Evolutionary conservation across 2,888 invertebrate species (phyloP), one percentile per base, ranked within the genome.

Genomic region (Galerucella nymphaeae): DNA sequence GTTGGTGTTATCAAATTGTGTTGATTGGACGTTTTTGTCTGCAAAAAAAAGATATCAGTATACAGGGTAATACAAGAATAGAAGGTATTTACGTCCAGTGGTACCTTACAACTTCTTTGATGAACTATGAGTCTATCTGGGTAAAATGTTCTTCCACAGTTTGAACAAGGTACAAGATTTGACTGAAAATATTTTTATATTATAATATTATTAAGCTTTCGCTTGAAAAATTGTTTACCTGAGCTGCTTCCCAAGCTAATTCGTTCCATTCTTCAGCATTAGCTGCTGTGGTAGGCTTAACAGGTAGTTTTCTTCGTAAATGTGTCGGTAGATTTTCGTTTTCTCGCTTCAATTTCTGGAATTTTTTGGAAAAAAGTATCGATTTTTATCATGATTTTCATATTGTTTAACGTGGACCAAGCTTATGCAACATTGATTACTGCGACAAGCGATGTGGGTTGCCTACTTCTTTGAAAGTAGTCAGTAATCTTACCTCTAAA

Each of bases 81-180:
- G 10, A 9, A 9, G 3, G 38, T 69, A 82, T 81, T 82, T 74
- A 83, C 83, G 70, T 76, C 55, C 64, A 16, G 73, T 16, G 74
- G 76, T 14, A 75, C 76, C 74, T 85, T 87, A 82, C 87, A 89
- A 77, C 87, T 88, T 77, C 86, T 86, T 78, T 87, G 84, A 82
- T 93, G 93, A 1, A 93, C 90, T 14, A 87, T 81, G 16, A 93
- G 84, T 50, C 93, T 87, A 78, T 93, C 92, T 0, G 93, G 92
- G 75, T 89, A 87, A 85, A 93, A 93, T 38, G 92, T 92, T 62
- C 93, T 87, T 11, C 90, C 90, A 83, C 93, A 93, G 79, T 89
- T 90, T 58, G 87, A 86, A 80, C 93, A 93, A 2, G 91, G 89
- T 23, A 91, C 86, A 78, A 93, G 82, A 66, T 86, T 86, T 14